Evolutionary conservation across 2,113 vertebrate species (phyloP).

Genomic region (Limnothrissa miodon): DNA sequence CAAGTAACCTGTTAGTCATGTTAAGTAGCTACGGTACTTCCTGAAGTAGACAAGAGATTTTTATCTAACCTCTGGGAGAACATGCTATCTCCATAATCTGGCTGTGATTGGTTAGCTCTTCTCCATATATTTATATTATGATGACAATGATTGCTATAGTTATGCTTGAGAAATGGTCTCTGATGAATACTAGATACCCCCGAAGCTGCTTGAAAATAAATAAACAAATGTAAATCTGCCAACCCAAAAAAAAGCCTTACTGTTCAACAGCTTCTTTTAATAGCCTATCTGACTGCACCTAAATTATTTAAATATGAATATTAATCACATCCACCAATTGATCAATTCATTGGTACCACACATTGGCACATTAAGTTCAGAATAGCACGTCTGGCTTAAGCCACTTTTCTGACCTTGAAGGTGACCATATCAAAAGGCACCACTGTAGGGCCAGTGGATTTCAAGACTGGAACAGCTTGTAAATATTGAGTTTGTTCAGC

Average conservation of each 20-base stretch:
- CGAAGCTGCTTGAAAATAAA: not conserved
- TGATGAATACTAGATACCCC: not conserved
- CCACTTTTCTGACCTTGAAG: not conserved
- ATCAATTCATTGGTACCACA: not conserved
- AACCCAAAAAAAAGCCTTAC: not conserved
- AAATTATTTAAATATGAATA: not conserved
- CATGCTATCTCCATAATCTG: not conserved
- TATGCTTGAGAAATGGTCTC: not conserved
- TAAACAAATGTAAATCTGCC: conserved; percentile 1
- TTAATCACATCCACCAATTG: not conserved
- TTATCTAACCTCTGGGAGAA: not conserved
- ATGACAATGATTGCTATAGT: not conserved
- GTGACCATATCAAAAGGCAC: not conserved
- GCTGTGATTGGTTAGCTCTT: not conserved
- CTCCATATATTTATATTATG: not conserved
- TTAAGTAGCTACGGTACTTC: not conserved
- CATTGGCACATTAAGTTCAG: not conserved
- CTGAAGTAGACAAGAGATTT: not conserved
- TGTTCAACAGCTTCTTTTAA: not conserved
- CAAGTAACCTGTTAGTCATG: not conserved
- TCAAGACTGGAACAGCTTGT: not conserved
- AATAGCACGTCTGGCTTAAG: not conserved
- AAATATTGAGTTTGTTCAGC: not conserved
- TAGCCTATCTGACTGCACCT: conserved; percentile 1
- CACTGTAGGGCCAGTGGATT: not conserved